Base-by-base conservation (phyloP, 2,888 invertebrate genomes). In the Sipha maydis region DNA sequence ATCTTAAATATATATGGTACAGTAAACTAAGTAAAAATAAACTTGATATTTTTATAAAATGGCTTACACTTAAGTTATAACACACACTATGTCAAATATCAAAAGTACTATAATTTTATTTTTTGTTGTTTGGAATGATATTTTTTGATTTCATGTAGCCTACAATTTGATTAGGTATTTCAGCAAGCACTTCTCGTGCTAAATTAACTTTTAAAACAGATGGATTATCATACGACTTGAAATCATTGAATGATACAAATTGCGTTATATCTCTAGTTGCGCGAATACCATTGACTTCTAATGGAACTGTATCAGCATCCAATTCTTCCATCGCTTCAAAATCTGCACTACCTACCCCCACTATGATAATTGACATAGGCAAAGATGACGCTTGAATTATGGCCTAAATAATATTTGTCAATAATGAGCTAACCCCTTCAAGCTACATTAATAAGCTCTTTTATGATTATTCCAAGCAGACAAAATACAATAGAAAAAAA, bases 321-420 rank as follows among this genome's bases (percentile, higher is more conserved):
- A 94, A 91, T 89, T 93, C 93, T 90, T 94, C 93, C 94, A 94
- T 94, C n/a, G 93, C 93, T 83, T 92, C 92, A 91, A 94, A 94
- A 90, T 94, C 93, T 78, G 94, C 94, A 90, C 93, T 92, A 56
- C 94, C 94, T 79, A 94, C 93, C 34, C 94, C 94, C 76, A 94
- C 92, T 89, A 94, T 94, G 89, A 94, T 94, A 88, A 94, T 93
- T 2, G 94, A 94, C 91, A 94, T 92, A 0, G 94, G 94, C 54
- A 94, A 91, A 34, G 90, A 90, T 8, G 94, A 93, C 8, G 94
- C 94, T 91, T 93, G 90, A 28, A 92, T 91, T 69, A 93, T 91
- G 90, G 93, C 93, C 93, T 91, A 90, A 82, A 90, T 90, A 89
- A 90, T 88, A 88, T 80, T 80, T 82, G n/a, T 88, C 48, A 88